These are phyloP conservation scores for Antheraea mylitta DNA, from an alignment of 1,140 invertebrate species.

Conservation along the genomic window DNA sequence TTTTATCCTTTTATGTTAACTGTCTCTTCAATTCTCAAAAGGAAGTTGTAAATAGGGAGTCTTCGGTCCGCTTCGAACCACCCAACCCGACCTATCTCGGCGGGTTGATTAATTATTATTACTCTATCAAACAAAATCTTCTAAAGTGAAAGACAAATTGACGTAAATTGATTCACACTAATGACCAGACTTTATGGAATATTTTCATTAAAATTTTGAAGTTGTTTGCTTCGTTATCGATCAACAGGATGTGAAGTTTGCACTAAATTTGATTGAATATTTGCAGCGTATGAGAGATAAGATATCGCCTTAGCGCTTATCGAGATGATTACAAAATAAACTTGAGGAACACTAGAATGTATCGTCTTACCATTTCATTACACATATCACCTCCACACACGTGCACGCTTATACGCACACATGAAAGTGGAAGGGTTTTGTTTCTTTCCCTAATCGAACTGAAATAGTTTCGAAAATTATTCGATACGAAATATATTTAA, in stretches of 20 bases:
- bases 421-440: no score
- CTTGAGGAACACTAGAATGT: neutral
- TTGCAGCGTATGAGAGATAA: neutral
- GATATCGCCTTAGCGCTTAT: neutral
- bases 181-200: neutral
- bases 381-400: no score
- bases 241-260: neutral
- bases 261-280: neutral
- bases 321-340: neutral
- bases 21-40: conserved; percentile 3
- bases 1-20: conserved; percentile 4
- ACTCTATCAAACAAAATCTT: conserved; percentile 16
- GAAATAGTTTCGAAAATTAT: no score
- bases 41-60: conserved; percentile 20
- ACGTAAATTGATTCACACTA: neutral
- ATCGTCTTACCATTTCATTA: neutral
- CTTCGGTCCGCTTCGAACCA: neutral
- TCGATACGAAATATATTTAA: no score
- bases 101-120: conserved; percentile 19
- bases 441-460: no score
- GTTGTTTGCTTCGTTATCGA: neutral
- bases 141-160: conserved; percentile 11
- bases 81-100: neutral
- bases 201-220: neutral
- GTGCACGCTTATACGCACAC: no score